A percentile compares a stretch with the other conserved stretches of the same genome.
These are phyloP conservation scores for Todiramphus chloris DNA, from an alignment of 2,113 vertebrate genomes.

Conservation along the genomic window DNA sequence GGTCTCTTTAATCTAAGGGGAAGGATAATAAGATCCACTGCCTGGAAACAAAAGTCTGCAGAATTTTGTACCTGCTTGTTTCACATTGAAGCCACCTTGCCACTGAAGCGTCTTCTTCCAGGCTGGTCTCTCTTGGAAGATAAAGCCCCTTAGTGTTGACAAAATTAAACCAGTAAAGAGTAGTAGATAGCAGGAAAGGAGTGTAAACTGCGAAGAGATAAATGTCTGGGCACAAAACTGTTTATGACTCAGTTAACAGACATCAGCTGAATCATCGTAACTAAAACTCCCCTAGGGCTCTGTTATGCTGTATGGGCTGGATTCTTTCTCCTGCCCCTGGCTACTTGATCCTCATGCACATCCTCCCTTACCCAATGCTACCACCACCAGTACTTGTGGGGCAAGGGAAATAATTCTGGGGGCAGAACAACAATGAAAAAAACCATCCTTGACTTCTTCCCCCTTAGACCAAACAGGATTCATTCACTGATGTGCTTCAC, in stretches of 20 bases:
- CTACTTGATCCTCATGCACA: background rate
- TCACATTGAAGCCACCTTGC: background rate
- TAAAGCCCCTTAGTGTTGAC: background rate
- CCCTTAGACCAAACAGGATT: background rate
- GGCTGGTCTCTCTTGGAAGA: background rate
- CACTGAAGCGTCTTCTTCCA: background rate
- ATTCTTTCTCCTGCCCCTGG: background rate
- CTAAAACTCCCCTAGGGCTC: background rate
- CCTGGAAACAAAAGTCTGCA: slow-evolving; percentile 14
- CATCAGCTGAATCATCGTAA: background rate
- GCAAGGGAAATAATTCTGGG: background rate
- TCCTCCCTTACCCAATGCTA: background rate
- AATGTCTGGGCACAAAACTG: background rate
- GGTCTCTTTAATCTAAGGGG: slow-evolving; percentile 50
- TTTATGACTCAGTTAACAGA: background rate
- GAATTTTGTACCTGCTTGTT: background rate
- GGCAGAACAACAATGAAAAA: fast-evolving
- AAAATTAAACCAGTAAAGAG: background rate
- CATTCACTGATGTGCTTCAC: background rate
- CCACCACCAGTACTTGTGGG: background rate
- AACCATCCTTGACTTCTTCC: background rate
- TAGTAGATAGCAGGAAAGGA: background rate
- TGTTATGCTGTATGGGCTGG: fast-evolving
- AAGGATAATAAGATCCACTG: slow-evolving; percentile 1
- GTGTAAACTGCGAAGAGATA: background rate